Conservation (phyloP, 2,113 vertebrate species). For the Pseudonaja textilis region DNA sequence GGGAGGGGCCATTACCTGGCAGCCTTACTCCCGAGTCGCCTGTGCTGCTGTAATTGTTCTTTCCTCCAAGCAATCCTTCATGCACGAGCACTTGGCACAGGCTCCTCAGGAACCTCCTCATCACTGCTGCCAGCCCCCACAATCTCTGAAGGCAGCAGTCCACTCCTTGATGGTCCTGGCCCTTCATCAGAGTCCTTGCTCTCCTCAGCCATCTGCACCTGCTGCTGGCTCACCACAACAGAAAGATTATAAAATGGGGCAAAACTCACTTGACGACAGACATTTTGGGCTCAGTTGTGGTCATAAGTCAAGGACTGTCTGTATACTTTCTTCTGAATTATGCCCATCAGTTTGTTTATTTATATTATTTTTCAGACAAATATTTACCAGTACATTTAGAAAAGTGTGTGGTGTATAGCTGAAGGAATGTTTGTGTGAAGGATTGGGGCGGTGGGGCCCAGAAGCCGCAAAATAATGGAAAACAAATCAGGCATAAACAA, state of each 20-base stretch:
- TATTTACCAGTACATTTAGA: neutral
- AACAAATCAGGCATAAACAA: neutral
- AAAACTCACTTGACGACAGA: neutral
- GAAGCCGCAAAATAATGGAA: neutral
- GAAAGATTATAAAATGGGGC: neutral
- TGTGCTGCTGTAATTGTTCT: too few species aligned
- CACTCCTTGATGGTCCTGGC: too few species aligned
- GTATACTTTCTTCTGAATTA: neutral
- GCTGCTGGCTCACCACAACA: too few species aligned
- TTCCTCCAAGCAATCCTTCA: too few species aligned
- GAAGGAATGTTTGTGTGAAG: neutral
- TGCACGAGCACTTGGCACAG: too few species aligned
- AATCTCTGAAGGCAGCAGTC: too few species aligned
- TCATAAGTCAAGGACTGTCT: neutral
- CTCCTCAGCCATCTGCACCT: too few species aligned
- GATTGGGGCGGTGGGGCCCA: neutral
- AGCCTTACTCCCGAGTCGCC: too few species aligned
- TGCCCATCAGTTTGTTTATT: neutral
- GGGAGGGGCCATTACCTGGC: too few species aligned
- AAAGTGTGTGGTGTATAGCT: neutral
- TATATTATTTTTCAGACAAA: neutral
- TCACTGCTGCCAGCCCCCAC: too few species aligned
- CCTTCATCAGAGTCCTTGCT: too few species aligned
- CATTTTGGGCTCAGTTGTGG: neutral
- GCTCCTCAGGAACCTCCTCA: too few species aligned